Evolutionary conservation across 2,797 vertebrate species (phyloP).

Genomic region (Syndactyla subalaris): DNA sequence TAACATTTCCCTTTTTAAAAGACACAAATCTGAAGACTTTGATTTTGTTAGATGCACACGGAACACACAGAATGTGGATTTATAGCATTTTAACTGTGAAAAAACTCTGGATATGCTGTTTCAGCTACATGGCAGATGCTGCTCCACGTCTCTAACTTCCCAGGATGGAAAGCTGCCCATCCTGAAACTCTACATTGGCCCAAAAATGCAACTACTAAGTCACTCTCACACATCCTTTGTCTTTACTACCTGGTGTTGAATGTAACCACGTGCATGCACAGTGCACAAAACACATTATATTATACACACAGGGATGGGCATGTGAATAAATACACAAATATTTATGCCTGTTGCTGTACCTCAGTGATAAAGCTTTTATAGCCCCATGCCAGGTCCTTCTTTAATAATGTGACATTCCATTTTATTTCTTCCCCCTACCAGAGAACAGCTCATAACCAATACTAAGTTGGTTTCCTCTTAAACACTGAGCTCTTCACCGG

Average conservation of each 20-base stretch:
- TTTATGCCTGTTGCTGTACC: not conserved
- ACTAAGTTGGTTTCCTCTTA: not conserved
- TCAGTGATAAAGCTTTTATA: rapidly evolving
- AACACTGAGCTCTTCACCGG: not conserved
- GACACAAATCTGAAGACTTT: not conserved
- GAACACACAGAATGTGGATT: not conserved
- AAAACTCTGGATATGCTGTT: not conserved
- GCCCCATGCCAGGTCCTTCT: not conserved
- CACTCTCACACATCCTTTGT: not conserved
- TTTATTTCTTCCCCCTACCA: not conserved
- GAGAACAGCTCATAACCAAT: not conserved
- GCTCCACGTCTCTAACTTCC: not conserved
- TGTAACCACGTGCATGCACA: not conserved
- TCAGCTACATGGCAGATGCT: not conserved
- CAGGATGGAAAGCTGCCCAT: not conserved
- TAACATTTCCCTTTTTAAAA: not conserved
- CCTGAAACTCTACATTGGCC: not conserved
- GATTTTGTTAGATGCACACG: not conserved
- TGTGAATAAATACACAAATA: not conserved
- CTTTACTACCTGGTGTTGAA: not conserved
- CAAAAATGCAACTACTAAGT: not conserved
- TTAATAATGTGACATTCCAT: not conserved
- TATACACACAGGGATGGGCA: not conserved
- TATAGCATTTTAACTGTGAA: not conserved
- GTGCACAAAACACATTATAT: not conserved